These are phyloP conservation scores for Mystacornis crossleyi DNA, from an alignment of 2,113 vertebrate genomes.

Conservation along the genomic window DNA sequence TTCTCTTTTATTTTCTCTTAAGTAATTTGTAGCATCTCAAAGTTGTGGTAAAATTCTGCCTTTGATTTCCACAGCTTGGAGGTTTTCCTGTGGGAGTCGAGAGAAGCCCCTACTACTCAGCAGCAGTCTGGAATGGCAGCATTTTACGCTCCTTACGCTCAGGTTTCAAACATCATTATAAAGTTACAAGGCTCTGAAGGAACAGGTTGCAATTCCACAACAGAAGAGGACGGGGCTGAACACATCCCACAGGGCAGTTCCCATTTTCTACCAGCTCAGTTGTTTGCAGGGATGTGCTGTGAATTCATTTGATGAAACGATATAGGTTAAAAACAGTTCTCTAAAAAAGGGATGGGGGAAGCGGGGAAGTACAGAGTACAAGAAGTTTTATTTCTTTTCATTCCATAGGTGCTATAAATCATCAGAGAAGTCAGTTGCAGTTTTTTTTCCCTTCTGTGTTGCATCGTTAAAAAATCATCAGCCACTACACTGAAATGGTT, in stretches of 20 bases:
- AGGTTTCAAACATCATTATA: not conserved
- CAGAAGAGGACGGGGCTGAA: not conserved
- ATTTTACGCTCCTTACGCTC: not conserved
- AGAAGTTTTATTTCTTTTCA: constrained; percentile 2
- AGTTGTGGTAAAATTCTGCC: not conserved
- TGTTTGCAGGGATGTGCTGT: not conserved
- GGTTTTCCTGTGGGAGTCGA: not conserved
- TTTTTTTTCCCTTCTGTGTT: not conserved
- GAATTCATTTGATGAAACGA: not conserved
- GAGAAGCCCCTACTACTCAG: not conserved
- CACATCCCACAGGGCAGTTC: accelerated
- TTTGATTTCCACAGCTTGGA: constrained; percentile 9
- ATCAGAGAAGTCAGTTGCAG: not conserved
- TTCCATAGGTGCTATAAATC: not conserved
- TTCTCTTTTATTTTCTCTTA: not conserved
- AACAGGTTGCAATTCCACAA: not conserved
- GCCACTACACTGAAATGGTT: not conserved
- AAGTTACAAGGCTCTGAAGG: not conserved
- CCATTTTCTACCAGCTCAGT: not conserved
- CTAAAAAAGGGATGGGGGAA: not conserved
- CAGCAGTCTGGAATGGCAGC: not conserved
- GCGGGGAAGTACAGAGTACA: not conserved
- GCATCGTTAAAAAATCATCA: not conserved
- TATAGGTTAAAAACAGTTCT: not conserved
- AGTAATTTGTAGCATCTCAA: not conserved